Evolutionary conservation across 1,140 invertebrate genomes (phyloP).

Genomic region (Pachypsylla venusta): DNA sequence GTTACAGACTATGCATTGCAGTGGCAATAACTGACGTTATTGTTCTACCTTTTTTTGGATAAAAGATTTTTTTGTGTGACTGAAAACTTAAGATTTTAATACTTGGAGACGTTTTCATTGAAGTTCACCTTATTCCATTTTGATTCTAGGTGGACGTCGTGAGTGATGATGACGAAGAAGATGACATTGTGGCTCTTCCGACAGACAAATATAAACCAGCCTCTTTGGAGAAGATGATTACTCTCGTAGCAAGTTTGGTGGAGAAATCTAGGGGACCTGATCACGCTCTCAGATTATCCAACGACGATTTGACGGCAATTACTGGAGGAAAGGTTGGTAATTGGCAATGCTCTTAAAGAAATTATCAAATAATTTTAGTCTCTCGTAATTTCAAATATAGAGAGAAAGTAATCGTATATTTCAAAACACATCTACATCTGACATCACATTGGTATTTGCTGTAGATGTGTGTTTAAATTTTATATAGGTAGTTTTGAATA

Average conservation of each 20-base stretch:
- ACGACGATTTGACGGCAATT: conserved; percentile 63
- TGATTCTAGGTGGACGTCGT: conserved; percentile 36
- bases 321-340: conserved; percentile 60
- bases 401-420: too few relatives aligned
- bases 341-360: too few relatives aligned
- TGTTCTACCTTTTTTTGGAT: conserved; percentile 13
- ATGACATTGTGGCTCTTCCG: conserved; percentile 40
- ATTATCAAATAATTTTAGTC: too few relatives aligned
- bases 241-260: conserved; percentile 68
- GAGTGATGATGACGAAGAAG: conserved; percentile 63
- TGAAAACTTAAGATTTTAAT: too few relatives aligned
- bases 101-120: neutral
- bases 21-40: too few relatives aligned
- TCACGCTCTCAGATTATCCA: conserved; percentile 53
- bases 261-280: conserved; percentile 69
- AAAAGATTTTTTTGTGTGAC: too few relatives aligned
- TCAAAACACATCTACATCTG: too few relatives aligned
- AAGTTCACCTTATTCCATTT: conserved; percentile 4
- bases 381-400: too few relatives aligned
- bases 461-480: too few relatives aligned
- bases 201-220: conserved; percentile 67
- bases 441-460: too few relatives aligned
- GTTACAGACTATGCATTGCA: too few relatives aligned
- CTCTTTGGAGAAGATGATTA: conserved; percentile 92
- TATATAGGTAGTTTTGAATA: too few relatives aligned